These are phyloP conservation scores for Kradibia gibbosae DNA, from an alignment of 1,140 invertebrate species.

Conservation along the genomic window DNA sequence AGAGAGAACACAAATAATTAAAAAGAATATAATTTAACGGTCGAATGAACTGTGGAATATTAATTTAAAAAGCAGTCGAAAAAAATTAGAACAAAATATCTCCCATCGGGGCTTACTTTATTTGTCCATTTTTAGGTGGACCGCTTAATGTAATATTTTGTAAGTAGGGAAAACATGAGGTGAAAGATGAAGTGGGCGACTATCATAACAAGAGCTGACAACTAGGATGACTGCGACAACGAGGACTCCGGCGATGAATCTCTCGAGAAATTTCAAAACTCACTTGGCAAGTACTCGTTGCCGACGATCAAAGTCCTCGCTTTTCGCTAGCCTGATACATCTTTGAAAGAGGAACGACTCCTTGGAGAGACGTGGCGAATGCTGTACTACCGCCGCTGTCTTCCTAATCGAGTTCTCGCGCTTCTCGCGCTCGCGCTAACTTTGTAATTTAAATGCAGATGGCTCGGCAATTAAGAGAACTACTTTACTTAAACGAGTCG, in stretches of 20 bases:
- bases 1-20: too few species aligned
- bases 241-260: conserved; percentile 6
- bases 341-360: conserved; percentile 50
- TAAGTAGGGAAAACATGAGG: not conserved
- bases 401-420: conserved; percentile 49
- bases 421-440: conserved; percentile 43
- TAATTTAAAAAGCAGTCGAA: too few species aligned
- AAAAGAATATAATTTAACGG: too few species aligned
- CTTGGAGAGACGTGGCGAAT: conserved; percentile 30
- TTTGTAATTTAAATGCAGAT: conserved; percentile 53
- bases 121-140: not conserved
- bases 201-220: not conserved
- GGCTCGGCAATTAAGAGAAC: conserved; percentile 52
- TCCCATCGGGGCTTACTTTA: not conserved
- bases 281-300: conserved; percentile 32
- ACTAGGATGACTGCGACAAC: not conserved
- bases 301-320: conserved; percentile 33
- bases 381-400: conserved; percentile 4
- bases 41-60: too few species aligned
- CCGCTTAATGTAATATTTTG: not conserved
- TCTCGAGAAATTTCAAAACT: conserved; percentile 47
- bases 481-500: conserved; percentile 49
- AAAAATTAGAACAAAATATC: not conserved
- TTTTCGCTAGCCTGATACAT: conserved; percentile 32
- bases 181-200: not conserved